phyloP scores from a whole-genome alignment of 2,797 vertebrate genomes.

The Leptoclinus maculatus region DNA sequence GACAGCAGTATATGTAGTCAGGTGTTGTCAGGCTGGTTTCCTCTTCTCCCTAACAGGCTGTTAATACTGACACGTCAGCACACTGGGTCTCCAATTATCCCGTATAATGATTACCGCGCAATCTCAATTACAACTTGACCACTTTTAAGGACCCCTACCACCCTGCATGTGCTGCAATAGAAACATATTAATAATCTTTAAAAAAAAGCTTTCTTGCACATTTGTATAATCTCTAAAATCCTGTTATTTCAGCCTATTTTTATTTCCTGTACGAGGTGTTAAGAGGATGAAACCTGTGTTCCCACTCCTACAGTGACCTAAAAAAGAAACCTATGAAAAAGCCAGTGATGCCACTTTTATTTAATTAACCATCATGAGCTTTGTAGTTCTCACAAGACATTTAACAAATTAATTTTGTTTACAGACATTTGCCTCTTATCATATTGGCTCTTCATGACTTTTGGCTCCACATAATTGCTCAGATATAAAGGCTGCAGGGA shows the following conservation, averaged over 20 bases:
- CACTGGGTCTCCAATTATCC: slow-evolving; percentile 32
- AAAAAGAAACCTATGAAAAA: slow-evolving; percentile 23
- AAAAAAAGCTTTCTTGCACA: slow-evolving; percentile 5
- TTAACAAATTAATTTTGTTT: slow-evolving; percentile 46
- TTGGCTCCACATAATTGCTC: slow-evolving; percentile 37
- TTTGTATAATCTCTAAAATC: slow-evolving; percentile 59
- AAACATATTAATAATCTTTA: slow-evolving; percentile 1
- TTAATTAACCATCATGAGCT: slow-evolving; percentile 26
- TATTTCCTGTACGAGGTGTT: slow-evolving; percentile 65
- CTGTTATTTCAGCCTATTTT: slow-evolving; percentile 65
- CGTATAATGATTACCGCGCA: slow-evolving; percentile 5
- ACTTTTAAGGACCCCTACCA: neutral
- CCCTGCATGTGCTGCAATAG: neutral
- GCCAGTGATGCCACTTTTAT: slow-evolving; percentile 27
- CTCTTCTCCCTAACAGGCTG: slow-evolving; percentile 54
- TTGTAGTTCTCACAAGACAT: slow-evolving; percentile 22
- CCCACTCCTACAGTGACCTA: slow-evolving; percentile 30
- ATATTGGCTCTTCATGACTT: slow-evolving; percentile 26
- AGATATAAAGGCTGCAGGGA: slow-evolving; percentile 39
- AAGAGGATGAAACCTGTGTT: slow-evolving; percentile 51
- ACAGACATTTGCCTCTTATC: slow-evolving; percentile 30
- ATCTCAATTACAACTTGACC: neutral
- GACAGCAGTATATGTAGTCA: slow-evolving; percentile 22
- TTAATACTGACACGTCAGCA: slow-evolving; percentile 49
- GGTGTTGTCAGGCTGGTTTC: slow-evolving; percentile 39